Evolutionary conservation across 2,888 invertebrate genomes (phyloP).

Genomic region (Penaeus monodon): DNA sequence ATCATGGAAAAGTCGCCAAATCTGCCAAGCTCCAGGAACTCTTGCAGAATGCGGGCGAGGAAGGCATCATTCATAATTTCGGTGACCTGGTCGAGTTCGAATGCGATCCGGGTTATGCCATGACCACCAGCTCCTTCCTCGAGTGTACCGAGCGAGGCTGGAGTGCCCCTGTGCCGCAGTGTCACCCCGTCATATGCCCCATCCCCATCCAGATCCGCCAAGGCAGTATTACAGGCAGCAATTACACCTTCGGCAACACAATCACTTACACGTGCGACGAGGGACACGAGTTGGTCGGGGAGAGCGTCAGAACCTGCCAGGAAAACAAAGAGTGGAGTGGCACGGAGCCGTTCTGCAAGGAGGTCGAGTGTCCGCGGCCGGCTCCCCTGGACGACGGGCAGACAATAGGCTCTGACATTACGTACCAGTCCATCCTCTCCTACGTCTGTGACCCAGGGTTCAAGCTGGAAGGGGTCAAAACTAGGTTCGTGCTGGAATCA

Average conservation of each 20-base stretch:
- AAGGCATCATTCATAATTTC: constrained; percentile 45
- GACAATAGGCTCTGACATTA: constrained; percentile 53
- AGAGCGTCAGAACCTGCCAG: constrained; percentile 65
- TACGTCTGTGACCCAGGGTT: constrained; percentile 67
- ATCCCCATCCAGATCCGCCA: constrained; percentile 58
- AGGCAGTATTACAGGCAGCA: constrained; percentile 62
- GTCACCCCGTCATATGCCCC: constrained; percentile 60
- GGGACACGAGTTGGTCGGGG: constrained; percentile 68
- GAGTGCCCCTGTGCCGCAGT: constrained; percentile 48
- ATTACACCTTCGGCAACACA: constrained; percentile 64
- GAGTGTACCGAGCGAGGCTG: constrained; percentile 59
- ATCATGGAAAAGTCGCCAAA: constrained; percentile 1
- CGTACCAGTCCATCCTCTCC: constrained; percentile 62
- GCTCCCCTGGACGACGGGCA: constrained; percentile 61
- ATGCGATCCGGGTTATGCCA: constrained; percentile 65
- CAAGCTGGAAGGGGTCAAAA: constrained; percentile 65
- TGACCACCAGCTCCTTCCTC: constrained; percentile 37
- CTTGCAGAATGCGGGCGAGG: constrained; percentile 27
- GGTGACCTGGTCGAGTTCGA: constrained; percentile 65
- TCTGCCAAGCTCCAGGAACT: constrained; percentile 46
- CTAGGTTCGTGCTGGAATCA: constrained; percentile 38
- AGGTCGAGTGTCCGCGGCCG: constrained; percentile 65
- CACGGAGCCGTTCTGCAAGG: constrained; percentile 60
- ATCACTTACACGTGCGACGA: constrained; percentile 65
- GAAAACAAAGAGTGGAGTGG: constrained; percentile 64